A percentile compares a stretch with the other conserved stretches of the same genome.
These are phyloP conservation scores for Dasyurus viverrinus DNA, from an alignment of 2,113 vertebrate species.

Conservation along the genomic window DNA sequence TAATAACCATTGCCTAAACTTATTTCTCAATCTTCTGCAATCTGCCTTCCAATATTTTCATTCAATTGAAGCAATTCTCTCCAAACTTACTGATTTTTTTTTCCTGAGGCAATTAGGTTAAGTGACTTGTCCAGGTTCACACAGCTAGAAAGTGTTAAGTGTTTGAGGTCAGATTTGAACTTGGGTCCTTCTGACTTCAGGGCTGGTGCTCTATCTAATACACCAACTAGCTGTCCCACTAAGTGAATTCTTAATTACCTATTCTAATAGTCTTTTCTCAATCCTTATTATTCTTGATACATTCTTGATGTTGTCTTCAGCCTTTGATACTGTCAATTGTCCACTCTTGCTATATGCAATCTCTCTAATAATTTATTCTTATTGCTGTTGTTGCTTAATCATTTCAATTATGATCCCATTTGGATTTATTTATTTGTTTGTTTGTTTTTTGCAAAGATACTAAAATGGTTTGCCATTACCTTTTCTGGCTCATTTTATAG, in stretches of 20 bases:
- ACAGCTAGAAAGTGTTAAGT: too few relatives aligned
- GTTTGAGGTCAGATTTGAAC: too few relatives aligned
- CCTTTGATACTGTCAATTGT: neutral
- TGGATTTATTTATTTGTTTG: neutral
- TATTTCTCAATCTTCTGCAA: neutral
- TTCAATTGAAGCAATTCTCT: neutral
- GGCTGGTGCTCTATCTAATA: too few relatives aligned
- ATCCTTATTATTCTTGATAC: neutral
- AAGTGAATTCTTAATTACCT: neutral
- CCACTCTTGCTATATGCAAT: neutral
- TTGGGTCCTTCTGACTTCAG: too few relatives aligned
- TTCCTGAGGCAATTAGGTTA: too few relatives aligned
- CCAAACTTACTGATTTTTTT: neutral
- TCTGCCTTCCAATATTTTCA: neutral
- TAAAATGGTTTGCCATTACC: neutral
- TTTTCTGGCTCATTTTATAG: neutral
- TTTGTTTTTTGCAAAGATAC: neutral
- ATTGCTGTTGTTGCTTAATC: neutral
- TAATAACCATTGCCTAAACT: neutral
- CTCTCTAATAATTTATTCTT: neutral
- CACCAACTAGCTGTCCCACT: too few relatives aligned
- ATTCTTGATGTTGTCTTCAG: neutral
- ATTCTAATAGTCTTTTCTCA: neutral
- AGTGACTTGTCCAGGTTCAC: too few relatives aligned
- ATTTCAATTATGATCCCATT: neutral